These are phyloP conservation scores for Ectemnius cavifrons DNA, from an alignment of 2,888 invertebrate genomes.

Conservation along the genomic window DNA sequence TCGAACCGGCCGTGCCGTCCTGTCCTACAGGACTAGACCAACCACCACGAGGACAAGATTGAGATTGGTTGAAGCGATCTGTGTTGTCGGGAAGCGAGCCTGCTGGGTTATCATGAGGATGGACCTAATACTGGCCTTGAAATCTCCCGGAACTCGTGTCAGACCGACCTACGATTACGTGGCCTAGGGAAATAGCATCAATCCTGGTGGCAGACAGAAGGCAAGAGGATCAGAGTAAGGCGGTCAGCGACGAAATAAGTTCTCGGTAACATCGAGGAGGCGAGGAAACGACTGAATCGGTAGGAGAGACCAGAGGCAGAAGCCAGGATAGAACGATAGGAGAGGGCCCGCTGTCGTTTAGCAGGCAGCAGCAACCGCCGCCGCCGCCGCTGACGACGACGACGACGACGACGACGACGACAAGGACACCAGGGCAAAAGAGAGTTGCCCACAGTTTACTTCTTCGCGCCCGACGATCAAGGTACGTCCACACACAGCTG, in stretches of 20 bases:
- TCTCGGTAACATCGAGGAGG: conserved; percentile 19
- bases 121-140: conserved; percentile 59
- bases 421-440: conserved; percentile 67
- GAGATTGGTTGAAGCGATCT: not conserved
- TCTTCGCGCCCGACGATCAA: conserved; percentile 68
- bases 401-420: conserved; percentile 55
- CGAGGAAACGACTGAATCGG: conserved; percentile 21
- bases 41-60: not conserved
- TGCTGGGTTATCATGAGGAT: conserved; percentile 47
- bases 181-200: conserved; percentile 25
- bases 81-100: not conserved
- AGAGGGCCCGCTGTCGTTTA: not conserved
- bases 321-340: no score
- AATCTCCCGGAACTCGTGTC: conserved; percentile 49
- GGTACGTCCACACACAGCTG: conserved; percentile 65
- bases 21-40: not conserved
- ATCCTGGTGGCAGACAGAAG: not conserved
- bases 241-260: conserved; percentile 6
- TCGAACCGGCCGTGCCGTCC: not conserved
- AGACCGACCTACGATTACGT: conserved; percentile 38
- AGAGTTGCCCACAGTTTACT: conserved; percentile 63
- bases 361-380: not conserved
- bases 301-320: not conserved
- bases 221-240: conserved; percentile 4
- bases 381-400: conserved; percentile 45